Percentiles rank a stretch among this genome's conserved stretches.
Conservation (phyloP, 2,888 invertebrate species). For the Orchesella flavescens region DNA sequence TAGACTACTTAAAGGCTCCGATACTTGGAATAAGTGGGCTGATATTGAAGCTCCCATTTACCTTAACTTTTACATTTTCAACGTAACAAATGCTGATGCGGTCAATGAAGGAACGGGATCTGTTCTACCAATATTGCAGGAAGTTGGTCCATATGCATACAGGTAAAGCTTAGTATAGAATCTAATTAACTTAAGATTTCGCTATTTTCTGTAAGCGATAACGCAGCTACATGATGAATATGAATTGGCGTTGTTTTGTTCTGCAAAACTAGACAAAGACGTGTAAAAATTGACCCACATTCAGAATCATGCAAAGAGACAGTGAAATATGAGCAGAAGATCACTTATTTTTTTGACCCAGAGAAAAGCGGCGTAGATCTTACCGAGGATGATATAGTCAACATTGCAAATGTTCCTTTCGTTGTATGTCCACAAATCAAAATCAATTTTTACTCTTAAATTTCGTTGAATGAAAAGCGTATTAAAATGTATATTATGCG, state of each 20-base stretch:
- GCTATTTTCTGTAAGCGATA: too few relatives aligned
- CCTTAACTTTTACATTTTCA: constrained; percentile 47
- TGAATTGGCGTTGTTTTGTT: too few relatives aligned
- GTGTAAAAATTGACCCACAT: constrained; percentile 28
- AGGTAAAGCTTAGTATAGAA: not conserved
- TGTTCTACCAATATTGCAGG: constrained; percentile 2
- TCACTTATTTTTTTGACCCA: constrained; percentile 53
- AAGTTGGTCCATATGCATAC: constrained; percentile 48
- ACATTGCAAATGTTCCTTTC: constrained; percentile 48
- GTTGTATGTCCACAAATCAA: constrained; percentile 14
- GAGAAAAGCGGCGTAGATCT: constrained; percentile 14
- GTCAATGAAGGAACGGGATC: not conserved
- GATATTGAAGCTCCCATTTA: constrained; percentile 45
- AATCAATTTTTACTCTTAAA: too few relatives aligned
- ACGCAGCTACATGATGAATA: too few relatives aligned
- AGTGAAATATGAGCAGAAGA: constrained; percentile 47
- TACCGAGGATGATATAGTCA: constrained; percentile 39
- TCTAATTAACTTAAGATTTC: too few relatives aligned
- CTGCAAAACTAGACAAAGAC: not conserved
- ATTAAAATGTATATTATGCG: not conserved
- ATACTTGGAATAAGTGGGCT: constrained; percentile 54
- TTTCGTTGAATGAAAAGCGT: not conserved
- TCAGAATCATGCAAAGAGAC: constrained; percentile 31
- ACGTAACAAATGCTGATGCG: constrained; percentile 55
- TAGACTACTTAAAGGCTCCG: constrained; percentile 22